phyloP scores from a whole-genome alignment of 92 coral and sea anemone species.

The Porites cylindrica region DNA sequence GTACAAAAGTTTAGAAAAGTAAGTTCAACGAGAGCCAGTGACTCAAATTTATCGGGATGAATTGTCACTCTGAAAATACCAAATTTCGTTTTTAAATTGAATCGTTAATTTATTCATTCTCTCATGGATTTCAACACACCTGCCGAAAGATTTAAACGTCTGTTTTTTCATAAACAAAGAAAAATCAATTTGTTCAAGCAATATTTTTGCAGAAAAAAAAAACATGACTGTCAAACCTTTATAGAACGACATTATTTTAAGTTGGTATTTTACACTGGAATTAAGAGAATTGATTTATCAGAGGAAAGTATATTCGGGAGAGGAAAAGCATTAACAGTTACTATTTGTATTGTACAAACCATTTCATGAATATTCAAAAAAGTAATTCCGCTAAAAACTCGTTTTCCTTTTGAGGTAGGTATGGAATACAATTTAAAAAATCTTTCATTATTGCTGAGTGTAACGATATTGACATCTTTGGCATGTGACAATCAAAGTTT shows the following conservation, averaged over 20 bases:
- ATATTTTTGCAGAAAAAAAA: no score
- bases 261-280: background rate
- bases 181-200: background rate
- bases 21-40: background rate
- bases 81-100: background rate
- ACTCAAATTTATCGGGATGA: background rate
- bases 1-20: no score
- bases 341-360: background rate
- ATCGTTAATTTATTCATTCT: conserved; percentile 37
- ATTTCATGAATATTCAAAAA: background rate
- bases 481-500: no score
- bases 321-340: background rate
- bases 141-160: conserved; percentile 24
- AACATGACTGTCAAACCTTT: no score
- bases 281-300: background rate
- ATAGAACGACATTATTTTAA: background rate
- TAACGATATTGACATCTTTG: no score
- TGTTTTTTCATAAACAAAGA: conserved; percentile 8
- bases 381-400: background rate
- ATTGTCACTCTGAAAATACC: background rate
- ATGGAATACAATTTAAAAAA: background rate
- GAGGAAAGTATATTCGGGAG: background rate
- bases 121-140: conserved; percentile 20
- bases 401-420: background rate
- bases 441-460: background rate